These are phyloP conservation scores for Molossus alvarezi DNA, from an alignment of 2,797 vertebrate species.

Conservation along the genomic window DNA sequence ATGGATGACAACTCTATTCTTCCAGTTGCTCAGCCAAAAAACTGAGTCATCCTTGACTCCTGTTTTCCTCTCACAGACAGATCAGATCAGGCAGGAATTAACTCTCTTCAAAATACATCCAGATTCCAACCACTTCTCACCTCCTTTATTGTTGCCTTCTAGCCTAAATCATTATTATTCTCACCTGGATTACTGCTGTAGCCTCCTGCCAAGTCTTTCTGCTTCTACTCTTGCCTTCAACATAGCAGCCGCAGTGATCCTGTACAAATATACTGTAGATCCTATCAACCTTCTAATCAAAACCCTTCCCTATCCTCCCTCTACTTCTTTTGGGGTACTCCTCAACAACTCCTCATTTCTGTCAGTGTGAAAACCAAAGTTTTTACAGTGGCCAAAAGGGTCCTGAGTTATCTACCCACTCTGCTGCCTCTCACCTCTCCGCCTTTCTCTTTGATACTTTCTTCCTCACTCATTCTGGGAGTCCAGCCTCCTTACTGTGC, in stretches of 20 bases:
- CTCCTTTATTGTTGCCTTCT: background rate
- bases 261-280: background rate
- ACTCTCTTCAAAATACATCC: background rate
- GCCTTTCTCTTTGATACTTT: background rate
- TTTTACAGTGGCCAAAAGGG: background rate
- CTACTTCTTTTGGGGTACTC: slow-evolving; percentile 22
- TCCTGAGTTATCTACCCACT: background rate
- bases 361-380: background rate
- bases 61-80: background rate
- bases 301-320: background rate
- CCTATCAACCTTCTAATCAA: background rate
- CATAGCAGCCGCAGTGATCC: background rate
- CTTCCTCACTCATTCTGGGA: background rate
- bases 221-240: background rate
- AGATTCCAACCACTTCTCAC: background rate
- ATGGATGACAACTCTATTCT: background rate
- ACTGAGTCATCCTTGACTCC: background rate
- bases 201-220: background rate
- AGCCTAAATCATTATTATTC: background rate
- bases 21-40: slow-evolving; percentile 45
- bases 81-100: slow-evolving; percentile 36
- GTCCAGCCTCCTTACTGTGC: background rate
- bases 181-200: background rate
- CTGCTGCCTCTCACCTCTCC: background rate
- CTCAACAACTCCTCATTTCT: background rate